Base-by-base conservation (phyloP, 1,140 invertebrate genomes). In the Andricus grossulariae region DNA sequence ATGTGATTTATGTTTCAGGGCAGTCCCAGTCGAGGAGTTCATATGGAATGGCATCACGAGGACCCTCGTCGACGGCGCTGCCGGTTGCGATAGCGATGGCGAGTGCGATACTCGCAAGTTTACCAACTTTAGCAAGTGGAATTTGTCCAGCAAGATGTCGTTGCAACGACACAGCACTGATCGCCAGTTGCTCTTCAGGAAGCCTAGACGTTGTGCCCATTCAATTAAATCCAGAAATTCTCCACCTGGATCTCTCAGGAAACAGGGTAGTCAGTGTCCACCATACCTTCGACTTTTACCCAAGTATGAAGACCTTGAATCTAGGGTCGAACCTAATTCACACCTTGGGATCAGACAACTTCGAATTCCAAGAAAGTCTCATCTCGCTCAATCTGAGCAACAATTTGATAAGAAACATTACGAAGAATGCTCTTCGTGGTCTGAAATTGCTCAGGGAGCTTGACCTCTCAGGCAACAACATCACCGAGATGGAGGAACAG, bases 151-250 rank as follows among this genome's bases (percentile, higher is more conserved):
- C 94, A 21, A 93, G 94, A 79, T 98, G 97, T 87, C 92, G 92
- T 57, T 98, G 97, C 92, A 94, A 97, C 92, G 96, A 97, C 88
- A 94, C 96, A 39, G 90, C 94, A 45, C 92, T 96, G 55, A 93
- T 93, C 15, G 94, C 94, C 3, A 93, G 94, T 66, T 98, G 97
- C 88, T 94, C 94, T 75, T 93, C 94, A 80, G 95, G 95, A 13
- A 93, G 93, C 66, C 93, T 97, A 66, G 96, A 97, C 87, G 94
- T 97, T 80, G 95, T 97, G 49, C 97, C 97, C 50, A 97, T 97
- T 77, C 96, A 97, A 85, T 92, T 97, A 80, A 97, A 97, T 87
- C 96, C 96, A n/a, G 95, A 96, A 85, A 93, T 96, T 49, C 93
- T 93, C 25, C 93, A 94, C 86, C 94, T 97, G 84, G 95, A 96